phyloP scores from a whole-genome alignment of 1,140 invertebrate genomes.

The Laodelphax striatellus region DNA sequence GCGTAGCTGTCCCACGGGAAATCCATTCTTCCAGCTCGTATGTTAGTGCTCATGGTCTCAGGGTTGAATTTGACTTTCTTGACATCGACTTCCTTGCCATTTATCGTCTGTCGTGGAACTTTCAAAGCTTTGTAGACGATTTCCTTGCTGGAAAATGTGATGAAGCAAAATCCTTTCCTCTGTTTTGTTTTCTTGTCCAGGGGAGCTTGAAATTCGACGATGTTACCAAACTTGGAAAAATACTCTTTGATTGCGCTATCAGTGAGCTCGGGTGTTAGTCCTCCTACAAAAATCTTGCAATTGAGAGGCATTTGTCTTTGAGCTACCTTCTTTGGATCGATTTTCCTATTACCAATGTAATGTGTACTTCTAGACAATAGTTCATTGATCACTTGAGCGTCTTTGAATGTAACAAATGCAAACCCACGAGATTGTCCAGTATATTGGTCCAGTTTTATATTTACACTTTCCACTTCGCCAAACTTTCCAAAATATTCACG shows the following conservation, averaged over 20 bases:
- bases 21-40: slow-evolving; percentile 17
- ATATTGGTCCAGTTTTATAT: slow-evolving; percentile 48
- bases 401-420: slow-evolving; percentile 55
- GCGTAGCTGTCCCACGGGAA: not conserved
- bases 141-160: slow-evolving; percentile 50
- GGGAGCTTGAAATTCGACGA: slow-evolving; percentile 55
- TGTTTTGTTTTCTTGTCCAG: slow-evolving; percentile 58
- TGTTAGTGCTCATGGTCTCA: slow-evolving; percentile 28
- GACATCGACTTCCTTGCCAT: slow-evolving; percentile 47
- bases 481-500: slow-evolving; percentile 49
- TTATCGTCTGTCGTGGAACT: slow-evolving; percentile 48
- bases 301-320: slow-evolving; percentile 39
- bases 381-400: slow-evolving; percentile 43
- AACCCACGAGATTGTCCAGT: slow-evolving; percentile 53
- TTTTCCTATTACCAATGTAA: slow-evolving; percentile 49
- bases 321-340: slow-evolving; percentile 51
- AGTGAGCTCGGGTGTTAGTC: slow-evolving; percentile 47
- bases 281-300: slow-evolving; percentile 57
- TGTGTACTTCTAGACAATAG: slow-evolving; percentile 22
- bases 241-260: slow-evolving; percentile 50
- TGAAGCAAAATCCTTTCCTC: slow-evolving; percentile 51
- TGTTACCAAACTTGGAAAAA: slow-evolving; percentile 47
- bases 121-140: slow-evolving; percentile 49
- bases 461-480: slow-evolving; percentile 49
- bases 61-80: slow-evolving; percentile 40